Base-by-base conservation (phyloP, 2,113 vertebrate species). In the Nesogale talazaci region DNA sequence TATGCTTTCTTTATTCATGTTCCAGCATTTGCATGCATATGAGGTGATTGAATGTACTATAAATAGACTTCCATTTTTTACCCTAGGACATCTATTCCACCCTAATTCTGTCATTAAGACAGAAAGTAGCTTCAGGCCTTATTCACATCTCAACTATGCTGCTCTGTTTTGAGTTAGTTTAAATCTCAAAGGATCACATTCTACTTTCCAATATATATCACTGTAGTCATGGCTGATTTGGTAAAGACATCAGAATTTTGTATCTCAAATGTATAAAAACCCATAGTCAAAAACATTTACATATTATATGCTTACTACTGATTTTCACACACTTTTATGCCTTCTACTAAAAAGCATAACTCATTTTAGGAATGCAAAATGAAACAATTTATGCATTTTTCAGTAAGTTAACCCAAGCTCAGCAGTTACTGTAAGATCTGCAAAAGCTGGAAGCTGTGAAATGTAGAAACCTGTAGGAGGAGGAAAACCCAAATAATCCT, bases 261-360 rank as follows among this genome's bases (percentile, higher is more conserved):
- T 59, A 46, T 34, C 22, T 11, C 36, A 59, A 74, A 29, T 36
- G 2, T 72, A 6, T 65, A 56, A 83, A 94, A 80, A 11, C 5
- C 14, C n/a, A 29, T 14, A 83, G 23, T 88, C 56, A 78, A 93
- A 83, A 65, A 14, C 25, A 56, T 61, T 84, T 87, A 63, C 2
- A 0, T 40, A 38, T 63, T 40, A n/a, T 34, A 29, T 23, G 8
- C 38, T 70, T 82, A 78, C 29, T 79, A 81, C 70, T 83, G 6
- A 75, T 88, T 79, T 77, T 85, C 42, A 83, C 20, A 91, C 25
- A 65, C n/a, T 46, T 90, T 16, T 79, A 85, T 77, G 4, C 8
- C 34, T 90, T 77, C 3, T 63, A 17, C 40, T 85, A 86, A 92
- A 82, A 90, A 57, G 0, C 1, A 2, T 19, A 3, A 77, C 4